Base-by-base conservation (phyloP, 2,888 invertebrate species). In the Hydriomena furcata region DNA sequence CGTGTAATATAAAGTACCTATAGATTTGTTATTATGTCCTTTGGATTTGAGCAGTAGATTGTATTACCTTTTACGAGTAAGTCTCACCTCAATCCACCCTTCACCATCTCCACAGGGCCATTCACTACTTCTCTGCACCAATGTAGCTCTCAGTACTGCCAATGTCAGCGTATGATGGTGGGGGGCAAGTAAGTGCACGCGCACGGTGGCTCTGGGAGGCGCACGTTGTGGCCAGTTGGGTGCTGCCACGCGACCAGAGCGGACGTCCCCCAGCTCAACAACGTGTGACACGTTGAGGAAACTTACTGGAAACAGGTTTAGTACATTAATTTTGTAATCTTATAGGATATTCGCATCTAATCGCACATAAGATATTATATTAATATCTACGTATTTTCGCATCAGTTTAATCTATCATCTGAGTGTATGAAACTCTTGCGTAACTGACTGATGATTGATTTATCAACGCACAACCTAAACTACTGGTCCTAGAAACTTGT, bases 81-180 rank as follows among this genome's bases (percentile, higher is more conserved):
- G 2, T 17, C 52, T 53, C 47, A 93, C 92, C 88, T 92, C 91
- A 46, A 93, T 84, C 79, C 91, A 85, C 0, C 91, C 91, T 30
- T 76, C 77, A 5, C 88, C 89, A 3, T 74, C 79, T 0, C 88
- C 87, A 53, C 92, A 92, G 0, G 85, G 87, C 69, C 69, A 54
- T 1, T 50, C 48, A 4, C 13, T 41, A 42, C 40, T 35, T 2
- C 24, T 31, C 13, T 60, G 60, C 3, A 71, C 81, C 1, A 80
- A 69, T 1, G 66, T 64, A 0, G 84, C 73, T 8, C 63, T 53
- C 1, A 71, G 67, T 38, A 84, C 72, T 0, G 84, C 76, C 1
- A 79, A 66, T 0, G 81, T 65, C 7, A 88, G 66, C 8, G 85
- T 86, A 55, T 84, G 79, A 0, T 68, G 73, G 42, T 82, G 87